phyloP scores from a whole-genome alignment of 2,888 invertebrate genomes.

The Polymixis flavicincta region DNA sequence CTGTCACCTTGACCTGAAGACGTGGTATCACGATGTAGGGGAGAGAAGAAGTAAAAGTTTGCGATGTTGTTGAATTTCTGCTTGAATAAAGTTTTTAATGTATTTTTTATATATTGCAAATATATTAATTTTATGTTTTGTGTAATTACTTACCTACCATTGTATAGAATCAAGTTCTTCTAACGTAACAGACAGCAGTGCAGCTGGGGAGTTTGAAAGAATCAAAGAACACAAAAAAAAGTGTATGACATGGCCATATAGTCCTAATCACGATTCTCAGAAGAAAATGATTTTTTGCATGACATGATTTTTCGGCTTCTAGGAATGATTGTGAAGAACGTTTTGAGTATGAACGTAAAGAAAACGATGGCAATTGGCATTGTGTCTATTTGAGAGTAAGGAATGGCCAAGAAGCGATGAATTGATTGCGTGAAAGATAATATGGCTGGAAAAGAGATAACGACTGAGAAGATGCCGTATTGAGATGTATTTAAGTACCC shows the following conservation, averaged over 20 bases:
- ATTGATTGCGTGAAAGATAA: not conserved
- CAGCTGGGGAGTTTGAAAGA: no score
- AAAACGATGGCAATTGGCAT: not conserved
- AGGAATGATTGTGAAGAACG: not conserved
- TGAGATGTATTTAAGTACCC: not conserved
- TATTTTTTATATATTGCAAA: no score
- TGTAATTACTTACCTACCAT: no score
- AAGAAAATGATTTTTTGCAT: not conserved
- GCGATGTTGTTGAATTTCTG: not conserved
- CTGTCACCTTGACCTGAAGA: conserved; percentile 53
- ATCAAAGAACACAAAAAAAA: no score
- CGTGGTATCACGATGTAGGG: not conserved
- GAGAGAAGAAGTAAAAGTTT: conserved; percentile 5
- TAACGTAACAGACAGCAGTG: no score
- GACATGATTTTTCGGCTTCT: no score
- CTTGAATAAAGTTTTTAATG: no score
- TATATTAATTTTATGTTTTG: no score
- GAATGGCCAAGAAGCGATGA: not conserved
- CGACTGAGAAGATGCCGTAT: not conserved
- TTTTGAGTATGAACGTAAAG: not conserved
- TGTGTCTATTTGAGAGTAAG: not conserved
- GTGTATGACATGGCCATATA: no score
- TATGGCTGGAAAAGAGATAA: not conserved
- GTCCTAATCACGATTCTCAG: no score
- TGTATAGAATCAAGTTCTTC: no score